These are phyloP conservation scores for Tachuris rubrigastra DNA, from an alignment of 2,113 vertebrate genomes.

Conservation along the genomic window DNA sequence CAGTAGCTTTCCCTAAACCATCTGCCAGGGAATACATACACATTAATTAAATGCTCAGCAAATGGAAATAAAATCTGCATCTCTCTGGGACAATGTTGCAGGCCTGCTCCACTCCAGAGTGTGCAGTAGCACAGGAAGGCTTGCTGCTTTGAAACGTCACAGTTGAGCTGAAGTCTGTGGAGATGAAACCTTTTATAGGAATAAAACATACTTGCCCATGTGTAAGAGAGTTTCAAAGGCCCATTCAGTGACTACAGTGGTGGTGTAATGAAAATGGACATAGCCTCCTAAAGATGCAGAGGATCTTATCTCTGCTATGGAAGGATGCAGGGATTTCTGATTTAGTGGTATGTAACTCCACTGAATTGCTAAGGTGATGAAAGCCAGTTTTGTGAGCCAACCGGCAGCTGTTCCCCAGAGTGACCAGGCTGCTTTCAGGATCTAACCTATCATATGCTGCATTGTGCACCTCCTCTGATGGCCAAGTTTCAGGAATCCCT, in stretches of 20 bases:
- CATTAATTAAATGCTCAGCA: background rate
- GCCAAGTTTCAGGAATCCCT: background rate
- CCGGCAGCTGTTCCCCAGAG: background rate
- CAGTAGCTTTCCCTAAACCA: background rate
- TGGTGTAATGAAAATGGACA: background rate
- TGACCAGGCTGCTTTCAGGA: background rate
- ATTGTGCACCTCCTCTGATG: background rate
- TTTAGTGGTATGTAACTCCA: background rate
- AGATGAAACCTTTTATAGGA: background rate
- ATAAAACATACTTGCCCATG: background rate
- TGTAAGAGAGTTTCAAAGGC: background rate
- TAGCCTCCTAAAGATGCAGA: background rate
- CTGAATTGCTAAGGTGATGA: background rate
- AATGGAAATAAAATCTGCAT: background rate
- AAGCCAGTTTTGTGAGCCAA: background rate
- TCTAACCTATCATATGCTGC: background rate
- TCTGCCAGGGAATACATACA: fast-evolving
- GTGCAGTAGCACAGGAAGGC: background rate
- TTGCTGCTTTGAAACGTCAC: background rate
- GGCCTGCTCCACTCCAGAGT: background rate
- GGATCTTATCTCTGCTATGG: background rate
- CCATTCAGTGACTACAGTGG: background rate
- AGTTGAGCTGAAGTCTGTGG: background rate
- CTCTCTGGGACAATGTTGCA: background rate
- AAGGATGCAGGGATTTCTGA: background rate